Percentiles rank a stretch among this genome's conserved stretches.
Evolutionary conservation across 1,140 invertebrate genomes (phyloP).

Genomic region (Lepidurus arcticus): DNA sequence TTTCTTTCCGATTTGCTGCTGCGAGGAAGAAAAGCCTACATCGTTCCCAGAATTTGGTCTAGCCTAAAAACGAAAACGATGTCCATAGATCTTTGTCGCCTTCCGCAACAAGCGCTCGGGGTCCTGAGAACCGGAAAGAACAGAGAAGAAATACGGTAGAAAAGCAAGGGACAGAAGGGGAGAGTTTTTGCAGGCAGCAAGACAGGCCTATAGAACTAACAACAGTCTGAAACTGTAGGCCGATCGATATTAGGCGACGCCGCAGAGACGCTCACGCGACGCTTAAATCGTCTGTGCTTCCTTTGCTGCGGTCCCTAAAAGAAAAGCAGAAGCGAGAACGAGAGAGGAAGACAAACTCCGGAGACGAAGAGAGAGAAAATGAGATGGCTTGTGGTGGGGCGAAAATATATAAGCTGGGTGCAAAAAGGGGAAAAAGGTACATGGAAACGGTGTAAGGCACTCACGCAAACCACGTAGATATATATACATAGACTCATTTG

Average conservation of each 20-base stretch:
- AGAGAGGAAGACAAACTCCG: background rate
- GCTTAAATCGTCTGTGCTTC: conserved; percentile 18
- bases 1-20: background rate
- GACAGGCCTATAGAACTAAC: conserved; percentile 9
- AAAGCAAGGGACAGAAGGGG: background rate
- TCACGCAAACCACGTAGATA: background rate
- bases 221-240: conserved; percentile 17
- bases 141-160: background rate
- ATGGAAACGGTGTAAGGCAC: background rate
- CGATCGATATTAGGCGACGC: conserved; percentile 18
- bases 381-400: background rate
- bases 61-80: background rate
- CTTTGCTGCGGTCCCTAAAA: background rate
- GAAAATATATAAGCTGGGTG: background rate
- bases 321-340: background rate
- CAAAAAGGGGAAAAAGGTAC: background rate
- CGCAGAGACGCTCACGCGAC: conserved; percentile 16
- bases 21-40: background rate
- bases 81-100: background rate
- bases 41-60: background rate
- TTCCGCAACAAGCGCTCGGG: conserved; percentile 8
- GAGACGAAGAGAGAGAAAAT: background rate
- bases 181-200: background rate
- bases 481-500: background rate
- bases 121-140: background rate